Conservation (phyloP, 1,140 invertebrate species). For the Hypothenemus hampei region DNA sequence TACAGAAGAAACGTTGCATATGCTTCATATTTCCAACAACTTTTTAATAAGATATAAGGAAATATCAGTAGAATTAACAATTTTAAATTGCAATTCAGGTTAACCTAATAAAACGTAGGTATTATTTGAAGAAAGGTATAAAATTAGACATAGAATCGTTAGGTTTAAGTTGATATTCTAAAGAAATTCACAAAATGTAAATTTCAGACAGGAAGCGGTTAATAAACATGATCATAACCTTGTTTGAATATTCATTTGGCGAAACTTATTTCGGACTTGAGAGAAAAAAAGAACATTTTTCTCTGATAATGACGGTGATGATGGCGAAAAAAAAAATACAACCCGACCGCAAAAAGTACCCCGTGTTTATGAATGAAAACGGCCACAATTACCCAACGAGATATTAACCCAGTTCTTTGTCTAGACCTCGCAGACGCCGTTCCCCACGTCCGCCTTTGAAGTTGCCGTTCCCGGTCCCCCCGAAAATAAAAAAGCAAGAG, state of each 20-base stretch:
- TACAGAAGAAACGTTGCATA: no score
- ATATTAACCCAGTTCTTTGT: slow-evolving; percentile 23
- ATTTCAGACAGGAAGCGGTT: slow-evolving; percentile 5
- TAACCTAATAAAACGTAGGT: no score
- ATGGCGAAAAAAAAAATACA: no score
- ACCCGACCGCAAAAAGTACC: slow-evolving; percentile 2
- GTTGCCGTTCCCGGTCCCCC: slow-evolving; percentile 14
- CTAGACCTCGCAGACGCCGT: slow-evolving; percentile 13
- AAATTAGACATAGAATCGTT: no score
- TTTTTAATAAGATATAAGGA: no score
- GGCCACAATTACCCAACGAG: slow-evolving; percentile 14
- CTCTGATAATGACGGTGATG: no score
- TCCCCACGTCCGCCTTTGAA: slow-evolving; percentile 14
- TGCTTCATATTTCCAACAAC: no score
- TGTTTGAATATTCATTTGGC: neutral
- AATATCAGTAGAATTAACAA: no score
- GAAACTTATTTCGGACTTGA: neutral
- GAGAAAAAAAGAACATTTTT: no score
- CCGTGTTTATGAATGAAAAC: slow-evolving; percentile 18
- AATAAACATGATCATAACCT: neutral
- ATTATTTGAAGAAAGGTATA: no score
- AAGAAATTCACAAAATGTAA: neutral
- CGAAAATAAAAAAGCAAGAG: neutral
- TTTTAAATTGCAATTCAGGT: no score
- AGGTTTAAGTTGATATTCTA: slow-evolving; percentile 1